These are phyloP conservation scores for Caranx ignobilis DNA, from an alignment of 2,113 vertebrate genomes.

Conservation along the genomic window DNA sequence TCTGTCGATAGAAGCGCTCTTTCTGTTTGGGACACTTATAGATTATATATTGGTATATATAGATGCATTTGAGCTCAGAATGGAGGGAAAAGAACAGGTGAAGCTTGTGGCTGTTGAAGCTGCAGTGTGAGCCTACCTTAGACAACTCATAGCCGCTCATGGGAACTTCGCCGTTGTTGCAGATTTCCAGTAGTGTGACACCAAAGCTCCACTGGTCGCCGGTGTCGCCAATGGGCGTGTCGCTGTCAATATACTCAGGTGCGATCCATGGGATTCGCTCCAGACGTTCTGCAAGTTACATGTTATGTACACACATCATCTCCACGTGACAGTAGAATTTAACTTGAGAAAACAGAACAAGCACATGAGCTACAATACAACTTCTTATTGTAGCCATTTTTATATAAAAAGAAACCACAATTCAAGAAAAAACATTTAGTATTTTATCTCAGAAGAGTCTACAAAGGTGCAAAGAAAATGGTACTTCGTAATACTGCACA, in stretches of 20 bases:
- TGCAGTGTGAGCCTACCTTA: constrained; percentile 82
- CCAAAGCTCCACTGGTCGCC: constrained; percentile 96
- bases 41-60: neutral
- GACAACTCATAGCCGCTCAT: constrained; percentile 84
- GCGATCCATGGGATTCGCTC: constrained; percentile 95
- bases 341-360: neutral
- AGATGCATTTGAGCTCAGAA: neutral
- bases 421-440: no score
- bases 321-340: neutral
- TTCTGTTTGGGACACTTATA: constrained; percentile 82
- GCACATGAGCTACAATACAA: neutral
- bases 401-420: neutral
- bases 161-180: constrained; percentile 90
- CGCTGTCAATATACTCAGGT: constrained; percentile 87
- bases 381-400: neutral
- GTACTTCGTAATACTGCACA: neutral
- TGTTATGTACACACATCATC: neutral
- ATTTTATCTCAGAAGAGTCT: neutral
- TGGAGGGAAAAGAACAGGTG: neutral
- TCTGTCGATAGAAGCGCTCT: constrained; percentile 91
- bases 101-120: neutral
- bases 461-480: neutral
- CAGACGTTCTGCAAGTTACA: constrained; percentile 85
- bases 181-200: constrained; percentile 92
- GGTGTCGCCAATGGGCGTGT: constrained; percentile 70